These are phyloP conservation scores for Agelas oroides DNA, from an alignment of 37 sponge, comb jelly and placozoan genomes.

Conservation along the genomic window DNA sequence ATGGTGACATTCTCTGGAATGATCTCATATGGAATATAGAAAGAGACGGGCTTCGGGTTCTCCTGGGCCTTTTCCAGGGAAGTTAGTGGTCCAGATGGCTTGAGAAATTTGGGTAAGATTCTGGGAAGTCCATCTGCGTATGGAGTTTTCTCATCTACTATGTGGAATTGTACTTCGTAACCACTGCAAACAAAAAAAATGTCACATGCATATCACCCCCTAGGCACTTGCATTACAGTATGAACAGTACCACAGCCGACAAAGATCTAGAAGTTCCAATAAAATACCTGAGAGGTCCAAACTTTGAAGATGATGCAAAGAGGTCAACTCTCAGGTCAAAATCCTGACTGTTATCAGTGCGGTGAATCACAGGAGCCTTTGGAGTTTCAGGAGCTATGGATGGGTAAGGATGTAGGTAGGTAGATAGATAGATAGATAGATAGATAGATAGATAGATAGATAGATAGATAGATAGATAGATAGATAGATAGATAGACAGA, in stretches of 20 bases:
- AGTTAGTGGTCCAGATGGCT: slow-evolving; percentile 18
- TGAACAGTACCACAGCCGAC: no score
- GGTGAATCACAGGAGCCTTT: slow-evolving; percentile 4
- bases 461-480: no score
- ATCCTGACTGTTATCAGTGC: not conserved
- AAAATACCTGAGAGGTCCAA: slow-evolving; percentile 35
- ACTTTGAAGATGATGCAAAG: slow-evolving; percentile 10
- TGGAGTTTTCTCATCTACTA: not conserved
- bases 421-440: no score
- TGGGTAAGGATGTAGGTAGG: no score
- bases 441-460: no score
- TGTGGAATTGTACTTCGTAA: slow-evolving; percentile 41
- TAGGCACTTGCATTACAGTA: no score
- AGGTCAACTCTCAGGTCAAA: not conserved
- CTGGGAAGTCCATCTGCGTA: not conserved
- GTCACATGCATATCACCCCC: no score
- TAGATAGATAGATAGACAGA: no score
- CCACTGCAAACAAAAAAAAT: slow-evolving; percentile 20
- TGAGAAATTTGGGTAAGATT: not conserved
- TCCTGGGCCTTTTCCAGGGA: not conserved
- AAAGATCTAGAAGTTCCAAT: no score
- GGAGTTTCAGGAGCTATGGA: no score
- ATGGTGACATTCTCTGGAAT: not conserved
- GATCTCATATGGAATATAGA: not conserved
- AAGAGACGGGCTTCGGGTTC: slow-evolving; percentile 2